These are phyloP conservation scores for Limenitis arthemis DNA, from an alignment of 2,888 invertebrate genomes.

Conservation along the genomic window DNA sequence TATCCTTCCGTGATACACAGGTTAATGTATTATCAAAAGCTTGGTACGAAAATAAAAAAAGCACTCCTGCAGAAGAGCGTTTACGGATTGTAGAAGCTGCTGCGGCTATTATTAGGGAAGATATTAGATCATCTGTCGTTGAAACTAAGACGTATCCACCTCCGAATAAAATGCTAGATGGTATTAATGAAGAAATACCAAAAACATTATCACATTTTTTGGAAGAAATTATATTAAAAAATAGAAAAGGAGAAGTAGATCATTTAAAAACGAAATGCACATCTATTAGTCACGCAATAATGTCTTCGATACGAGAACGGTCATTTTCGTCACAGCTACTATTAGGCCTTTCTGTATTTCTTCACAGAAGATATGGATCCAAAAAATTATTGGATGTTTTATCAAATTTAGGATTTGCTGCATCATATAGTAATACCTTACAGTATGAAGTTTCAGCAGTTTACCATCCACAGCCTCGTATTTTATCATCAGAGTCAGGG, in stretches of 20 bases:
- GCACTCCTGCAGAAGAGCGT: conserved; percentile 31
- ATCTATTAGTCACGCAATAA: conserved; percentile 33
- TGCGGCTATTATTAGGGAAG: conserved; percentile 41
- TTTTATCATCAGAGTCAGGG: conserved; percentile 35
- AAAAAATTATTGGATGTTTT: conserved; percentile 35
- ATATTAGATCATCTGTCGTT: conserved; percentile 36
- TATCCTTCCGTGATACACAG: conserved; percentile 37
- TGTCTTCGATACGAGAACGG: conserved; percentile 10
- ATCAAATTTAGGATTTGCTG: conserved; percentile 35
- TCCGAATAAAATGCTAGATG: conserved; percentile 33
- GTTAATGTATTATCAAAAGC: conserved; percentile 34
- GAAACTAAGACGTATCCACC: conserved; percentile 38
- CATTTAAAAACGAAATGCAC: conserved; percentile 38
- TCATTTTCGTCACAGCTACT: conserved; percentile 33
- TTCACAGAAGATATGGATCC: conserved; percentile 35
- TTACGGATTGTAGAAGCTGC: conserved; percentile 40
- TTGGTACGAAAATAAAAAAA: conserved; percentile 40
- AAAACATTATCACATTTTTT: conserved; percentile 38
- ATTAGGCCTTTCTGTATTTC: conserved; percentile 32
- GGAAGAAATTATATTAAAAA: conserved; percentile 33
- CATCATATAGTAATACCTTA: conserved; percentile 33
- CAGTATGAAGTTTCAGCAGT: conserved; percentile 34
- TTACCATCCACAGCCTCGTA: conserved; percentile 35
- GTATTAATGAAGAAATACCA: conserved; percentile 29
- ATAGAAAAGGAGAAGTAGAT: conserved; percentile 27